Evolutionary conservation across 2,888 invertebrate genomes (phyloP).

Genomic region (Alentia gelatinosa): DNA sequence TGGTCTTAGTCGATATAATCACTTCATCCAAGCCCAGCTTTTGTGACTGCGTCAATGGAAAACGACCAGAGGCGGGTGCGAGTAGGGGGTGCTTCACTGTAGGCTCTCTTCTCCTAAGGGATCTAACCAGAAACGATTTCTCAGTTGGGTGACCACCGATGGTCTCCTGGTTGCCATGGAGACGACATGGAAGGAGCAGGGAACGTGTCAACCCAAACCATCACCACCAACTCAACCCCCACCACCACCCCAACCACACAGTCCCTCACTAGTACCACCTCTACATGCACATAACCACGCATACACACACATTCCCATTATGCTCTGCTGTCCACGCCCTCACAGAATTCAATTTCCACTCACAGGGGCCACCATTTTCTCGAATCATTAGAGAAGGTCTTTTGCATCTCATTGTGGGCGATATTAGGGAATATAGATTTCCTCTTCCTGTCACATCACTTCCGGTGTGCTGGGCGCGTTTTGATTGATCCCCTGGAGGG

Average conservation of each 20-base stretch:
- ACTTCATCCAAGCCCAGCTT: background rate
- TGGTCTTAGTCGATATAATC: background rate
- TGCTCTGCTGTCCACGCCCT: background rate
- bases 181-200: background rate
- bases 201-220: background rate
- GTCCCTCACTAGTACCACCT: background rate
- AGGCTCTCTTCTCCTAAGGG: background rate
- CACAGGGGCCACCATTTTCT: background rate
- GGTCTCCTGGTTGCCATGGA: background rate
- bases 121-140: background rate
- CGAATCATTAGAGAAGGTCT: background rate
- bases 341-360: background rate
- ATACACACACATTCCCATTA: no score
- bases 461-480: background rate
- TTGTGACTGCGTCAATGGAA: background rate
- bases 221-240: background rate
- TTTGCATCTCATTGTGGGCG: conserved; percentile 11
- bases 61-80: no score
- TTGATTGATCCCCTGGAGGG: background rate
- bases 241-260: background rate
- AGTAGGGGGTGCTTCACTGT: no score
- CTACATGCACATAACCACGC: no score
- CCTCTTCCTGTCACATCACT: background rate
- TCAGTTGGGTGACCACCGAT: background rate
- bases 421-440: conserved; percentile 26